A percentile compares a stretch with the other conserved stretches of the same genome.
Evolutionary conservation across 2,888 invertebrate species (phyloP).

Genomic region (Yponomeuta malinellus): DNA sequence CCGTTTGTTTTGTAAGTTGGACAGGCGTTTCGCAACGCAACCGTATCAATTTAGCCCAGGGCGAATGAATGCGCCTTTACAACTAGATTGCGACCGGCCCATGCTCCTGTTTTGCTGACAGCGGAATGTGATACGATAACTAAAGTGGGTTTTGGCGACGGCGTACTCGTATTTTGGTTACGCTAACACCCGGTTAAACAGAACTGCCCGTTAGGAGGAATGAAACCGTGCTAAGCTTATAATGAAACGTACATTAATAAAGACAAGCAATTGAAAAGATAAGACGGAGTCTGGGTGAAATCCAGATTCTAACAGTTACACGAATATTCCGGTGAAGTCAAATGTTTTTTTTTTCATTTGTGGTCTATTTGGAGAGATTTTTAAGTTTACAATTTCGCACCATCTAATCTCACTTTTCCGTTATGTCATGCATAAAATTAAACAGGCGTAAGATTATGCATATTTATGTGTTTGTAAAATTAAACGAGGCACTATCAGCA

Average conservation of each 20-base stretch:
- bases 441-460: not conserved
- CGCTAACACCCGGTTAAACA: conserved; percentile 46
- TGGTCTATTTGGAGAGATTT: not conserved
- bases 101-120: conserved; percentile 64
- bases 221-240: conserved; percentile 28
- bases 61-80: conserved; percentile 41
- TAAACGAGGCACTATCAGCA: not conserved
- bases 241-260: conserved; percentile 28
- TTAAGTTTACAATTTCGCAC: not conserved
- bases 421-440: conserved; percentile 8
- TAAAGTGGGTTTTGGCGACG: conserved; percentile 59
- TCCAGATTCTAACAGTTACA: conserved; percentile 33
- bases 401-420: not conserved
- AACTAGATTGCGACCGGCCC: conserved; percentile 54
- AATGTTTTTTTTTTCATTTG: conserved; percentile 18
- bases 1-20: conserved; percentile 65
- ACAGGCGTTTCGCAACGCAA: conserved; percentile 61
- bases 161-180: conserved; percentile 48
- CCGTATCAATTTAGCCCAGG: conserved; percentile 67
- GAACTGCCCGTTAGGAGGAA: conserved; percentile 34
- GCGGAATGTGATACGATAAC: conserved; percentile 67
- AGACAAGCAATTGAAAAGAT: conserved; percentile 23
- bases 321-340: conserved; percentile 22
- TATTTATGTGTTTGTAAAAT: not conserved
- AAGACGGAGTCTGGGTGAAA: conserved; percentile 30